Conservation (phyloP, 2,888 invertebrate genomes). For the Plebejus argus region DNA sequence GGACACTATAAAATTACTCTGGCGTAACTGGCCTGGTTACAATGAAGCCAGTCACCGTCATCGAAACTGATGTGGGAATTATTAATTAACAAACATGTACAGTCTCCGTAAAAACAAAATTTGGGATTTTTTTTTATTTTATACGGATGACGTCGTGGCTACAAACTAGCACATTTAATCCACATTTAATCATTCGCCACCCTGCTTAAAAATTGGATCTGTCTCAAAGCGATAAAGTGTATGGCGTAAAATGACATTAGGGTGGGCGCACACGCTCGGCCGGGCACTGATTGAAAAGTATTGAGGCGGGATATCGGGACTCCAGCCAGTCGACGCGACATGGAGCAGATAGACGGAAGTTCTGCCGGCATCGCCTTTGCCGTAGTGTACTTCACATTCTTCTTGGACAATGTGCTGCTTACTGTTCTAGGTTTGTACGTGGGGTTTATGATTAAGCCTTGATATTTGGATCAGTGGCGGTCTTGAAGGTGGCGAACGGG, state of each 20-base stretch:
- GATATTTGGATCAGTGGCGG: too few relatives aligned
- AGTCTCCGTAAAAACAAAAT: too few relatives aligned
- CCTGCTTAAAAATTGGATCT: slow-evolving; percentile 26
- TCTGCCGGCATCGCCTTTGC: slow-evolving; percentile 56
- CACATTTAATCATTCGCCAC: slow-evolving; percentile 10
- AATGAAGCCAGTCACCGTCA: too few relatives aligned
- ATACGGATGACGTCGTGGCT: background rate
- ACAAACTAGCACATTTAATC: background rate
- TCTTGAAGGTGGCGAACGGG: background rate
- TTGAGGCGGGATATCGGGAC: slow-evolving; percentile 53
- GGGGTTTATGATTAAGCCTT: background rate
- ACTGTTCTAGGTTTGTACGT: slow-evolving; percentile 90
- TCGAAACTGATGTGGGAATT: too few relatives aligned
- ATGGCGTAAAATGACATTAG: slow-evolving; percentile 56
- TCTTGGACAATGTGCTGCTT: slow-evolving; percentile 92
- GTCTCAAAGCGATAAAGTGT: slow-evolving; percentile 38
- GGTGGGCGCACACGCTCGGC: slow-evolving; percentile 54
- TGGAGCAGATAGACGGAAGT: slow-evolving; percentile 31
- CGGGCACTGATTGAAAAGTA: slow-evolving; percentile 59
- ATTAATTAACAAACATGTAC: too few relatives aligned
- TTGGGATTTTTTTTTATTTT: background rate
- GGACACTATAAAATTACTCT: too few relatives aligned
- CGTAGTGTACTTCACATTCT: slow-evolving; percentile 86
- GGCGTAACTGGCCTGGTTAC: too few relatives aligned
- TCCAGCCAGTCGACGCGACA: slow-evolving; percentile 36